Evolutionary conservation across 2,113 vertebrate species (phyloP), one percentile per base, ranked within the genome.

Genomic region (Hippopotamus amphibius): DNA sequence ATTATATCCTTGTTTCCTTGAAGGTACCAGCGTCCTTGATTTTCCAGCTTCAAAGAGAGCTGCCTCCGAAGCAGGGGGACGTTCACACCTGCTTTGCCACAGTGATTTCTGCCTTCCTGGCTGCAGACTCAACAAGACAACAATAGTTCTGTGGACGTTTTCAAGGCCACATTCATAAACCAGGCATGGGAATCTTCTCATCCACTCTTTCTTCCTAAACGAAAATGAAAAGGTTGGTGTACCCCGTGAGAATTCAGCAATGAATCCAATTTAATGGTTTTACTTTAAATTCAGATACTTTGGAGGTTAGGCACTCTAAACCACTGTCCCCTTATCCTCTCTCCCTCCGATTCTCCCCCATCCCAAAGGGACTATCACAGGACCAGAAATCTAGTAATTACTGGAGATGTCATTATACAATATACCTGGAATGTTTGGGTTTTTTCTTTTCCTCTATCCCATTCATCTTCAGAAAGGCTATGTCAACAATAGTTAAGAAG

Each of bases 1-100:
- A 97, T 97, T 96, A 97, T 97, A 90, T 82, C 95, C 97, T 90
- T 96, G 96, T 96, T 98, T 97, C 98, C 97, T 98, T 98, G 98
- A 98, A 96, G 97, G 98, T 95, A 88, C 83, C 69, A 61, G 66
- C 0, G 97, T 77, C 98, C 98, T 98, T 98, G 98, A 74, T 66
- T 95, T 95, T 88, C 71, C 71, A 93, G 92, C 97, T 98, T 98
- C 95, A 98, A 97, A 98, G 97, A 76, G 82, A 68, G 28, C 85
- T 71, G 95, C 90, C 93, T 95, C 79, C 93, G 65, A 72, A 94
- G 72, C 24, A 63, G 95, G 96, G 96, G 93, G 95, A 59, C 13
- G 55, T 48, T 97, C 96, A 98, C 97, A 98, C 97, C 97, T 98
- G 97, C 92, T 88, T 76, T 79, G 89, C 79, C 26, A 48, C 76